Evolutionary conservation across 2,113 vertebrate genomes (phyloP).

Genomic region (Rallus limicola): DNA sequence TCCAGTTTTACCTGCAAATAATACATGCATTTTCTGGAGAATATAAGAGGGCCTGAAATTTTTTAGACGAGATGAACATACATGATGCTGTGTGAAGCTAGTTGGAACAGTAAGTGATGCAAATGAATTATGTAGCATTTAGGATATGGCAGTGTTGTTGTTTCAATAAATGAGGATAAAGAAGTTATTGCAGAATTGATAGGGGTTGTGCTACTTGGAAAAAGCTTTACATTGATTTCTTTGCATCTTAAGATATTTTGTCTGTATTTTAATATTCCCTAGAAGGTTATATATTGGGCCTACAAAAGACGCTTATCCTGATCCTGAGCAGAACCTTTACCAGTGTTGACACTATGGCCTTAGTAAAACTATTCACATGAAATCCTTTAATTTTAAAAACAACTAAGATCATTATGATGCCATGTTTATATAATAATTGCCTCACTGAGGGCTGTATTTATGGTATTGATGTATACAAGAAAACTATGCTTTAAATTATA

Average conservation of each 20-base stretch:
- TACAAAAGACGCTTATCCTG: background rate
- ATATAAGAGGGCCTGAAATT: background rate
- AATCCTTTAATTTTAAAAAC: background rate
- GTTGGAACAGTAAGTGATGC: background rate
- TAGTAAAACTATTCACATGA: background rate
- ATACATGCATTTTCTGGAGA: background rate
- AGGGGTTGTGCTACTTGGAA: background rate
- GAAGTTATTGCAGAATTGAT: background rate
- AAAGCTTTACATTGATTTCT: background rate
- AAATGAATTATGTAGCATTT: background rate
- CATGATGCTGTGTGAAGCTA: background rate
- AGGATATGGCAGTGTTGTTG: background rate
- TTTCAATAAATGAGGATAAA: background rate
- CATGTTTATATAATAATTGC: background rate
- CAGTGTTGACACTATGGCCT: background rate
- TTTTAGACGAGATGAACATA: background rate
- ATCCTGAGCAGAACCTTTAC: background rate
- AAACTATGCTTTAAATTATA: background rate
- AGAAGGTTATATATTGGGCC: background rate
- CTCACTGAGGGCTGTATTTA: background rate
- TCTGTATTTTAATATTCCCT: conserved; percentile 6
- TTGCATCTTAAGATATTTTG: background rate
- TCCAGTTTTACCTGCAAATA: background rate
- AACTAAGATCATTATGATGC: background rate
- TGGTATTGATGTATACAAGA: background rate